Evolutionary conservation across 2,797 vertebrate genomes (phyloP), one percentile per base, ranked within the genome.

Genomic region (Dallia pectoralis): DNA sequence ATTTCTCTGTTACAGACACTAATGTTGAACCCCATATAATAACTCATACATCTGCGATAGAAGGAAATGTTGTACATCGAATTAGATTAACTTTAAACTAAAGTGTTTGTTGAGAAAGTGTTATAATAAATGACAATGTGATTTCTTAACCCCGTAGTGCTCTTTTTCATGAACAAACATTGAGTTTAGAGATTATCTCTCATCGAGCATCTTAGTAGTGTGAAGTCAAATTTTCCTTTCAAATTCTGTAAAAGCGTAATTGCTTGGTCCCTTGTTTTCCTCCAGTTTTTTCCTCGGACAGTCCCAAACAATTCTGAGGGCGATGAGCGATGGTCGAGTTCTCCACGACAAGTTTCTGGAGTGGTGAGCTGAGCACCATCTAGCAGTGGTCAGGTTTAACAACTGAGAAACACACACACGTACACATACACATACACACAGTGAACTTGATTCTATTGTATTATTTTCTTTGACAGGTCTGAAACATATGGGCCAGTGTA

Each of bases 371-470:
- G 61, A 6, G 36, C 36, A 7, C 36, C 9, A 62, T 4, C 27
- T 19, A 7, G 11, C 56, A 59, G 56, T 6, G 56, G 56, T 25
- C 5, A 9, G 6, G 36, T 1, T 9, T 40, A 40, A 40, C 5
- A 40, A 5, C 1, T 7, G 36, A 25, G 27, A 79, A 83, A 18
- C 78, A 89, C 76, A 33, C 89, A 67, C 96, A 97, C 59, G 95
- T 94, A 74, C 95, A 94, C 75, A 96, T 96, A 80, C 90, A 94
- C 87, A 95, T 96, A 74, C 96, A 62, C 22, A 16, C 4, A 62
- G 95, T 48, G 93, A 95, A 70, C 87, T 95, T 19, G 95, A 3
- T 22, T 40, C 1, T 1, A 7, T 15, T 33, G 51, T 53, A 9
- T 22, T 32, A 4, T 30, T n/a, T 22, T 53, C 1, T 53, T 53